A percentile compares a stretch with the other conserved stretches of the same genome.
Conservation (phyloP, 2,113 vertebrate genomes). For the Nymphicus hollandicus region DNA sequence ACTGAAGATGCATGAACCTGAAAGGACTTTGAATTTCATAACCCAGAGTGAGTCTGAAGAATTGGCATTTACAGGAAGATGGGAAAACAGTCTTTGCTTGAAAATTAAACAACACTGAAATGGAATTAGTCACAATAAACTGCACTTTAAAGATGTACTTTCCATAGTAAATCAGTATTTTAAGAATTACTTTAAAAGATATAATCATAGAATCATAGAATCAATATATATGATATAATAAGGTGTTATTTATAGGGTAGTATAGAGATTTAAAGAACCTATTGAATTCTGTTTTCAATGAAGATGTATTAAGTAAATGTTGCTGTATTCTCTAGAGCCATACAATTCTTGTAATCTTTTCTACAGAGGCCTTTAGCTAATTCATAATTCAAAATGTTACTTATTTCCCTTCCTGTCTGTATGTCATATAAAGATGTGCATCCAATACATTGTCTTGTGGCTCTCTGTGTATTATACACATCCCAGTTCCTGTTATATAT, state of each 20-base stretch:
- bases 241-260: background rate
- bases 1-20: background rate
- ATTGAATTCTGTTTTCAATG: background rate
- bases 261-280: background rate
- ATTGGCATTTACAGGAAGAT: background rate
- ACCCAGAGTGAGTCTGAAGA: background rate
- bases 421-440: slow-evolving; percentile 32
- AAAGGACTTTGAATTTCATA: slow-evolving; percentile 3
- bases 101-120: slow-evolving; percentile 3
- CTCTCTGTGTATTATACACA: slow-evolving; percentile 25
- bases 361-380: slow-evolving; percentile 16
- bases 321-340: background rate
- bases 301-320: background rate
- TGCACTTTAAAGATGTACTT: background rate
- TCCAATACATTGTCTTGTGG: slow-evolving; percentile 23
- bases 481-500: slow-evolving; percentile 50
- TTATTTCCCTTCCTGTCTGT: slow-evolving; percentile 40
- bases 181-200: background rate
- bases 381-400: slow-evolving; percentile 31
- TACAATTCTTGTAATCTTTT: slow-evolving; percentile 9
- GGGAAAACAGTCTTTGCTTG: background rate
- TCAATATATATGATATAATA: background rate
- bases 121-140: background rate
- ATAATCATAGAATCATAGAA: too few species aligned
- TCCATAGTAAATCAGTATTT: background rate